Base-by-base conservation (phyloP, 2,888 invertebrate genomes). In the Cordilura impudica region DNA sequence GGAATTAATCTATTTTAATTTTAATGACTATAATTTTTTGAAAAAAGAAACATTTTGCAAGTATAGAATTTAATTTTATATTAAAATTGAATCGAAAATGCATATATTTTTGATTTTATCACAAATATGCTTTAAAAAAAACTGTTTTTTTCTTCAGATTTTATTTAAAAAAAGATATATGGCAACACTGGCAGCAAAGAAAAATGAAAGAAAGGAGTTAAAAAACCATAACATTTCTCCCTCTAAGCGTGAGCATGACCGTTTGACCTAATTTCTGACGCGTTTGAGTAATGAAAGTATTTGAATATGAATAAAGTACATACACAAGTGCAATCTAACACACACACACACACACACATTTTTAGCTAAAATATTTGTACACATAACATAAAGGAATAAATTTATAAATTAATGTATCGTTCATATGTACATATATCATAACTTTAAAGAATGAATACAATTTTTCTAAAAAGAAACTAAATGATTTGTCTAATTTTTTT, bases 181-280 rank as follows among this genome's bases (percentile, higher is more conserved):
- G n/a, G n/a, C n/a, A n/a, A n/a, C 47, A 29, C 56, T 31, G 71
- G 43, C 72, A 81, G 49, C 51, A 66, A 72, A 75, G 81, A 47
- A 21, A 45, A 58, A 71, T n/a, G n/a, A n/a, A n/a, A n/a, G n/a
- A 74, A 71, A 67, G 75, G 70, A 71, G 66, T 79, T 75, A 45
- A 71, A n/a, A 72, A 75, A 71, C 75, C 75, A 74, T 67, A 79
- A 67, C 66, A 67, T 77, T 73, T 73, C 63, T 75, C 66, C 78
- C 81, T 74, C 78, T 70, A 82, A 82, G 81, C 81, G 82, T 82
- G 84, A 86, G 84, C 86, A 87, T 88, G 88, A 88, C 88, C 87
- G 86, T 87, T 88, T 88, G 88, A 88, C 88, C 88, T 82, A 88
- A 88, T 87, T 88, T 85, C 81, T 75, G 70, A 71, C 76, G 79